These are phyloP conservation scores for Clinocottus analis DNA, from an alignment of 2,113 vertebrate species.

Conservation along the genomic window DNA sequence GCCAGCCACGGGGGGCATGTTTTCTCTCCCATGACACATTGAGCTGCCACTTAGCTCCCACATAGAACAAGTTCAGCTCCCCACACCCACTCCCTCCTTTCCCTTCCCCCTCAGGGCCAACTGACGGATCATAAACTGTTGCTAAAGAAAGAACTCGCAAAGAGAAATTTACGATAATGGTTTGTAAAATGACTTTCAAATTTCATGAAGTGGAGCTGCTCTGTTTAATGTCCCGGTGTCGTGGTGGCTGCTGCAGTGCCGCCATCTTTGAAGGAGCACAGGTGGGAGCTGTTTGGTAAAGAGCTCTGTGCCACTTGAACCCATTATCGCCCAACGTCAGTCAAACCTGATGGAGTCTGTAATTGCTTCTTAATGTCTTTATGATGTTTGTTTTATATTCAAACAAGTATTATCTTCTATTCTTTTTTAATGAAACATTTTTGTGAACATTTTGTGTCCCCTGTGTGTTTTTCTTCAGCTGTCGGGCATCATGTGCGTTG, in stretches of 20 bases:
- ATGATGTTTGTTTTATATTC: neutral
- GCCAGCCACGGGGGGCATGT: conserved; percentile 63
- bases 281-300: conserved; percentile 68
- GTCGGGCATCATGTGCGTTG: conserved; percentile 11
- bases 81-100: neutral
- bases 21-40: conserved; percentile 76
- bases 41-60: conserved; percentile 74
- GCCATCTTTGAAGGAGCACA: conserved; percentile 53
- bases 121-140: conserved; percentile 75
- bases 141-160: conserved; percentile 49
- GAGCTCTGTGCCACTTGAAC: conserved; percentile 60
- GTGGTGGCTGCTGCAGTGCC: conserved; percentile 28
- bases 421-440: neutral
- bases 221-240: conserved; percentile 67
- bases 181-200: conserved; percentile 77
- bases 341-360: conserved; percentile 17
- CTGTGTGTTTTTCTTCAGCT: conserved; percentile 24
- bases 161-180: conserved; percentile 70
- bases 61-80: conserved; percentile 43
- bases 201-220: conserved; percentile 60
- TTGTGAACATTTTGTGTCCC: neutral
- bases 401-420: neutral
- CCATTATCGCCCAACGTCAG: conserved; percentile 45
- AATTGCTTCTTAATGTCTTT: conserved; percentile 20
- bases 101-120: conserved; percentile 13